A percentile compares a stretch with the other conserved stretches of the same genome.
Conservation (phyloP, 1,140 invertebrate genomes). For the Bombyx mandarina region DNA sequence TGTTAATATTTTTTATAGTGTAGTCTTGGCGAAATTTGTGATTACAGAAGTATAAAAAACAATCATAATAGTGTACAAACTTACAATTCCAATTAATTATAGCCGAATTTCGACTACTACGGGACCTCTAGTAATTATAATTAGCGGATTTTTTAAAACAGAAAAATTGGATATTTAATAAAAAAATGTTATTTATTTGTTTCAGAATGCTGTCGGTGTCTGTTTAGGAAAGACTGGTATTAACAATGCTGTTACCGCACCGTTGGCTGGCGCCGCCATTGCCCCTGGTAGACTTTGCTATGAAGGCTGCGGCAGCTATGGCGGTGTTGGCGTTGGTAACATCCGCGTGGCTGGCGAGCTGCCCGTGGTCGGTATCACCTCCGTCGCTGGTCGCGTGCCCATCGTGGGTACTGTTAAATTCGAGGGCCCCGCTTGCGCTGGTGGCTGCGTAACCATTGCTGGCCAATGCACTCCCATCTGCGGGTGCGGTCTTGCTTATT, state of each 20-base stretch:
- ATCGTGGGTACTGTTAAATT: slow-evolving; percentile 28
- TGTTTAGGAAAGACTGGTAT: too few relatives aligned
- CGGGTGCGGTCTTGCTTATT: slow-evolving; percentile 20
- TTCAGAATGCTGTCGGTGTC: too few relatives aligned
- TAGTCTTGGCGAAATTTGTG: too few relatives aligned
- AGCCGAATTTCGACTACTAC: too few relatives aligned
- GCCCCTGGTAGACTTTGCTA: neutral
- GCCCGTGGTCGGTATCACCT: slow-evolving; percentile 23
- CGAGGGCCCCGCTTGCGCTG: slow-evolving; percentile 25
- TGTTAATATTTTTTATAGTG: too few relatives aligned
- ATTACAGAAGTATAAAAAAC: too few relatives aligned
- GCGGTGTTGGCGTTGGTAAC: slow-evolving; percentile 7
- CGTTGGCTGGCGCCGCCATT: neutral
- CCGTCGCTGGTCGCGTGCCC: slow-evolving; percentile 30
- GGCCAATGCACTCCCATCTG: slow-evolving; percentile 25
- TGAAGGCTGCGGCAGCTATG: slow-evolving; percentile 1
- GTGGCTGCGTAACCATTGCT: slow-evolving; percentile 25
- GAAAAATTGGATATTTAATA: too few relatives aligned
- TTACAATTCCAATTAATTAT: too few relatives aligned
- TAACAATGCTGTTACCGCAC: neutral
- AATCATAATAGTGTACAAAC: too few relatives aligned
- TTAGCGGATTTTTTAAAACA: too few relatives aligned
- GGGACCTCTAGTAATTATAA: too few relatives aligned
- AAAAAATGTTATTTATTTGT: too few relatives aligned
- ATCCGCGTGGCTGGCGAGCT: slow-evolving; percentile 8